Evolutionary conservation across 92 coral and sea anemone genomes (phyloP).

Genomic region (Porites cylindrica): DNA sequence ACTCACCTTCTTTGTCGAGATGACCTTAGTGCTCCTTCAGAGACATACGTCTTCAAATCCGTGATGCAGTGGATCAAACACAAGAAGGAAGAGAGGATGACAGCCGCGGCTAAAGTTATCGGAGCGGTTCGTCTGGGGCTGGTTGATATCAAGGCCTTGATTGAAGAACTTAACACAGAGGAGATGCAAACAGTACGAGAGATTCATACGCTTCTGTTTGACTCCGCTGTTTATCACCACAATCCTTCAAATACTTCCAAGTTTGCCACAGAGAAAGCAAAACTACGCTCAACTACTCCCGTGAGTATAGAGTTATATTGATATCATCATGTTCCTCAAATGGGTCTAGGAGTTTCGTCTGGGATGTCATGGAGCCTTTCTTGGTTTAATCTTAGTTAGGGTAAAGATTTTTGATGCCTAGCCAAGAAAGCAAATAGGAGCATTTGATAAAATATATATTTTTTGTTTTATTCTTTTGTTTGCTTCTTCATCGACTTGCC

Average conservation of each 20-base stretch:
- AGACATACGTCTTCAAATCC: constrained; percentile 64
- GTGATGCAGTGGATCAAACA: constrained; percentile 75
- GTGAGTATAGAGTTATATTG: too few species aligned
- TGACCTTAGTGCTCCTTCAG: constrained; percentile 76
- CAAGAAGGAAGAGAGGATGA: constrained; percentile 50
- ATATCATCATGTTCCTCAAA: too few species aligned
- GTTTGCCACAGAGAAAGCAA: constrained; percentile 16
- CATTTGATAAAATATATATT: too few species aligned
- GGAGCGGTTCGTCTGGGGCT: constrained; percentile 73
- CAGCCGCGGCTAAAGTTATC: constrained; percentile 54
- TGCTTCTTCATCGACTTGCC: too few species aligned
- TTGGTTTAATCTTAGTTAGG: too few species aligned
- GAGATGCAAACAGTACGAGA: constrained; percentile 20
- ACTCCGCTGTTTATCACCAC: too few species aligned
- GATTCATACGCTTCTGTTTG: neutral
- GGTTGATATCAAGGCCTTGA: constrained; percentile 29
- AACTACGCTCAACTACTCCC: constrained; percentile 3
- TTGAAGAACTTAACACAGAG: constrained; percentile 16
- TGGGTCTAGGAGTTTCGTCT: too few species aligned
- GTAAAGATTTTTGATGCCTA: too few species aligned
- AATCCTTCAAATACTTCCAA: constrained; percentile 7
- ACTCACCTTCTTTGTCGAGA: constrained; percentile 42
- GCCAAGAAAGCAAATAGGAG: too few species aligned
- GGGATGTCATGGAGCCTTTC: too few species aligned
- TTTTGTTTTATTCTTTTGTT: too few species aligned